Evolutionary conservation across 1,140 invertebrate genomes (phyloP).

Genomic region (Proales similis): DNA sequence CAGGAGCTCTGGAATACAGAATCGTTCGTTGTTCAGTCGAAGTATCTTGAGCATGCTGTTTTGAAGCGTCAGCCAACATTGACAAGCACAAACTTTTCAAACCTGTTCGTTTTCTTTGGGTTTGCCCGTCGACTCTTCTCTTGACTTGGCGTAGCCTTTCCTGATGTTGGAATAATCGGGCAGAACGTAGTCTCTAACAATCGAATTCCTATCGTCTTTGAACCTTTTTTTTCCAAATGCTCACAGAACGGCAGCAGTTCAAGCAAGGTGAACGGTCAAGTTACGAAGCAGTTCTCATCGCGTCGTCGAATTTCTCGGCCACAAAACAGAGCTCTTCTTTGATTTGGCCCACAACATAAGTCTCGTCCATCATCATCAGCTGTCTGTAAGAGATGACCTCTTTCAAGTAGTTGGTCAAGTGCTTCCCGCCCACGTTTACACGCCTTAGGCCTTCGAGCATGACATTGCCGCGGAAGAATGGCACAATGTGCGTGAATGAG

Average conservation of each 20-base stretch:
- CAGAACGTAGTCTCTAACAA: constrained; percentile 81
- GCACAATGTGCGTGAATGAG: constrained; percentile 88
- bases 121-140: constrained; percentile 46
- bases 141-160: constrained; percentile 65
- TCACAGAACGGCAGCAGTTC: constrained; percentile 2
- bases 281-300: constrained; percentile 70
- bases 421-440: constrained; percentile 91
- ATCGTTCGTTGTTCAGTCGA: constrained; percentile 72
- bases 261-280: neutral
- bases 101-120: constrained; percentile 16
- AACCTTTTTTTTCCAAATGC: neutral
- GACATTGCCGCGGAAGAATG: constrained; percentile 82
- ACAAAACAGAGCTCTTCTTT: constrained; percentile 97
- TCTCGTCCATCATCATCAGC: constrained; percentile 96
- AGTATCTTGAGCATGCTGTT: constrained; percentile 61
- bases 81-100: neutral
- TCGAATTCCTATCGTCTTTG: constrained; percentile 55
- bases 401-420: constrained; percentile 94
- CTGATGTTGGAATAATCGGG: constrained; percentile 83
- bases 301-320: constrained; percentile 71
- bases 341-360: constrained; percentile 93
- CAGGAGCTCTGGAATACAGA: constrained; percentile 84
- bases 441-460: constrained; percentile 60
- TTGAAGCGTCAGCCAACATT: constrained; percentile 21
- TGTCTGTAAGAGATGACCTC: constrained; percentile 94